Percentiles rank a stretch among this genome's conserved stretches.
phyloP scores from a whole-genome alignment of 2,113 vertebrate genomes.

The Platysternon megacephalum region DNA sequence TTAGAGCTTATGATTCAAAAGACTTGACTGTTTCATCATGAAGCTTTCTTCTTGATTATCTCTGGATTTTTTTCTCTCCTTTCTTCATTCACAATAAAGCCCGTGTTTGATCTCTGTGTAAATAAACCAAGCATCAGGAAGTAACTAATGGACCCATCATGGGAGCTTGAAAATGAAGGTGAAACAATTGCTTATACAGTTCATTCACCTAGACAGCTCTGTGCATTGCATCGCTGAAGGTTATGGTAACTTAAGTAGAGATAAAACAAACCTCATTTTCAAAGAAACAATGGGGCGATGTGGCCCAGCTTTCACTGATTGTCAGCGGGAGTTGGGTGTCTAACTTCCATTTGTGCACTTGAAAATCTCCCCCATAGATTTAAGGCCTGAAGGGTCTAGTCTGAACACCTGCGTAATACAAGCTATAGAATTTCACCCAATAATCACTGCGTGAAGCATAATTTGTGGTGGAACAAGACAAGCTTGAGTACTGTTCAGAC shows the following conservation, averaged over 20 bases:
- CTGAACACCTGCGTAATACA: not conserved
- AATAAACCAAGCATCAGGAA: constrained; percentile 59
- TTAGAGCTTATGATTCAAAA: constrained; percentile 20
- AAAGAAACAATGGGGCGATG: constrained; percentile 2
- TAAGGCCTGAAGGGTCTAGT: constrained; percentile 9
- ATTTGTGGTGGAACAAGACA: not conserved
- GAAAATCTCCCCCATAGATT: not conserved
- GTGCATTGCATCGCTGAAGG: constrained; percentile 15
- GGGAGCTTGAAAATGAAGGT: constrained; percentile 46
- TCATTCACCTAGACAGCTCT: constrained; percentile 22
- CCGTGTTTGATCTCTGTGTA: constrained; percentile 40
- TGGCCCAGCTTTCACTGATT: constrained; percentile 13
- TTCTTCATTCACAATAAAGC: constrained; percentile 26
- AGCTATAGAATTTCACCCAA: not conserved
- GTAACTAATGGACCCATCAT: constrained; percentile 52
- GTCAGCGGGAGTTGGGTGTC: not conserved
- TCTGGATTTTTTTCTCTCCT: not conserved
- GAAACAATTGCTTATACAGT: constrained; percentile 50
- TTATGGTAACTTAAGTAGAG: constrained; percentile 49
- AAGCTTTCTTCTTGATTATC: constrained; percentile 37
- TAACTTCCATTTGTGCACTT: constrained; percentile 46
- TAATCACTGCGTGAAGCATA: not conserved
- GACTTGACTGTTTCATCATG: constrained; percentile 39
- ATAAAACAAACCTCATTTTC: constrained; percentile 41
- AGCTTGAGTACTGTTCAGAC: not conserved